Evolutionary conservation across 1,140 invertebrate genomes (phyloP).

Genomic region (Chlorops oryzae): DNA sequence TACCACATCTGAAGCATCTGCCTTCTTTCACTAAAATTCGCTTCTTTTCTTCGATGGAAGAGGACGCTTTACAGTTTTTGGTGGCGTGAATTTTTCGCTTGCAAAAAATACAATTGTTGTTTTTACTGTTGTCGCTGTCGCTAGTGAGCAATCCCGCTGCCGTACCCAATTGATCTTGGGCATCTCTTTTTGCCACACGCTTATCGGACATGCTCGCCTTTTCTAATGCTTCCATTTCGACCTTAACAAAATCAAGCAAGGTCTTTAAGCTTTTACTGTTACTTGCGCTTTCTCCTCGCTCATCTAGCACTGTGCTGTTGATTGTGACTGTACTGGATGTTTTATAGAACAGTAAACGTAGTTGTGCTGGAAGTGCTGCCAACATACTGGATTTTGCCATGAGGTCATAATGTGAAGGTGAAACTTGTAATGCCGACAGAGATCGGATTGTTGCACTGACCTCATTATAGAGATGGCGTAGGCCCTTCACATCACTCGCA

Average conservation of each 20-base stretch:
- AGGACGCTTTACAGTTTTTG: background rate
- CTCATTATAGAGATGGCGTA: too few relatives aligned
- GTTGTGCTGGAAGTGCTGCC: too few relatives aligned
- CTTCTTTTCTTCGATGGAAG: background rate
- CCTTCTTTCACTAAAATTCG: background rate
- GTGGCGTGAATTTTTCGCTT: conserved; percentile 3
- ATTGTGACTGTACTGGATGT: background rate
- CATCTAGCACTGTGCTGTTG: background rate
- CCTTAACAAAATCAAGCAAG: background rate
- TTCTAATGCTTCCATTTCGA: conserved; percentile 1
- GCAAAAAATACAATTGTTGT: conserved; percentile 6
- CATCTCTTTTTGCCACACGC: too few relatives aligned
- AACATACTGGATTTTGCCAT: too few relatives aligned
- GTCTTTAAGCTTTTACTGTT: background rate
- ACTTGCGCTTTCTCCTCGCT: background rate
- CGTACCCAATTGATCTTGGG: too few relatives aligned
- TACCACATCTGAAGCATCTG: conserved; percentile 6
- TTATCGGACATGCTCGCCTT: too few relatives aligned
- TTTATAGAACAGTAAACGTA: background rate
- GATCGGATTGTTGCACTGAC: too few relatives aligned
- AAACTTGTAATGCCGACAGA: too few relatives aligned
- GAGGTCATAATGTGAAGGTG: too few relatives aligned
- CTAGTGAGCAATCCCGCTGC: too few relatives aligned
- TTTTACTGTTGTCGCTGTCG: too few relatives aligned
- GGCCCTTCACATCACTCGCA: too few relatives aligned